Base-by-base conservation (phyloP, 2,888 invertebrate genomes). In the Chloroclystis v-ata region DNA sequence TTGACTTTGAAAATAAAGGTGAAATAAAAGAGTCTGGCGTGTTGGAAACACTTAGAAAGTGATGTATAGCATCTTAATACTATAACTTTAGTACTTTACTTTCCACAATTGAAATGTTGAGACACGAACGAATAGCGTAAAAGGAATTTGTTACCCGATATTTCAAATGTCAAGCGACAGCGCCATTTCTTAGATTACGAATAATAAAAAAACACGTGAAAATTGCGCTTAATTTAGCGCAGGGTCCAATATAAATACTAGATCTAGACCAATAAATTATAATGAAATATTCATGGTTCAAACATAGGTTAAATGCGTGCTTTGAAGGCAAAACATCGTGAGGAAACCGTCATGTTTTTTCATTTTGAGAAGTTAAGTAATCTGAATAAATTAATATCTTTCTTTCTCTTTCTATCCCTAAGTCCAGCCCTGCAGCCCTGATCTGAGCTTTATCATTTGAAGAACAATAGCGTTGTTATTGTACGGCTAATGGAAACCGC, bases 391-490 rank as follows among this genome's bases (percentile, higher is more conserved):
- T 33, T 6, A n/a, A n/a, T n/a, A n/a, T n/a, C n/a, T n/a, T n/a
- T n/a, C n/a, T n/a, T 35, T 2, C 2, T 9, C 8, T 6, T 9
- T 26, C 9, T 8, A 9, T 8, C 10, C 28, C 33, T 33, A 13
- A 28, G 33, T 45, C 28, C 45, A 8, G n/a, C 28, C 45, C 25
- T 28, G 13, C 30, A 11, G 32, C 6, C 2, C 6, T n/a, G 29
- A 32, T 20, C 37, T 26, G 29, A 33, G 44, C 45, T 40, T 24
- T 30, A 39, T 43, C 39, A 42, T 28, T 24, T 43, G 30, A 26
- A 14, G 38, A 46, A 55, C 56, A 56, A 56, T 52, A 38, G 38
- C 54, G 41, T 40, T 51, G 55, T 43, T 52, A 56, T 56, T 58
- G 52, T 58, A 47, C 30, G 28, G 33, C 48, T 54, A 52, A 56